These are phyloP conservation scores for Geococcyx californianus DNA, from an alignment of 2,113 vertebrate genomes.

Conservation along the genomic window DNA sequence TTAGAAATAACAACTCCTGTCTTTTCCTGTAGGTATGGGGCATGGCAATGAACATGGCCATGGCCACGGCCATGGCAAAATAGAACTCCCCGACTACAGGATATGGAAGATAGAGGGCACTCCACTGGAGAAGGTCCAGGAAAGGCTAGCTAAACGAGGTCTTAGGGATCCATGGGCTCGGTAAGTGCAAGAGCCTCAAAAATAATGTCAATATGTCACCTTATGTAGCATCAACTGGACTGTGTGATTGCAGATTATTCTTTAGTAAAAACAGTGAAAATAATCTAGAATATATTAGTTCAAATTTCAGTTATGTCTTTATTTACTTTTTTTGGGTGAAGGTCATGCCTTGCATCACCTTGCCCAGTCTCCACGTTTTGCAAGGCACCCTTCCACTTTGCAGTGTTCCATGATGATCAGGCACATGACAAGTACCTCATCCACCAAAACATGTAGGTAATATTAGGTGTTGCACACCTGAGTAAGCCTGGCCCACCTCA, in stretches of 20 bases:
- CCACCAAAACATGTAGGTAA: neutral
- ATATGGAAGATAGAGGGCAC: constrained; percentile 92
- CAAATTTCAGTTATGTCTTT: neutral
- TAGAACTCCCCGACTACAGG: constrained; percentile 85
- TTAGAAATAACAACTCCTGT: neutral
- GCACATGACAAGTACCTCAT: neutral
- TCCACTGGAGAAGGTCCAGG: constrained; percentile 84
- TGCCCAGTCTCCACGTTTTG: neutral
- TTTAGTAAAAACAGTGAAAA: neutral
- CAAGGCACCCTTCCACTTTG: neutral
- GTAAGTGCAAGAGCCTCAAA: constrained; percentile 66
- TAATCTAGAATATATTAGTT: neutral
- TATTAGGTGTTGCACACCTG: neutral
- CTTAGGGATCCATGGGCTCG: constrained; percentile 92
- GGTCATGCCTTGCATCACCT: neutral
- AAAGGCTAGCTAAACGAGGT: constrained; percentile 81
- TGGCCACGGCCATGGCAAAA: constrained; percentile 81
- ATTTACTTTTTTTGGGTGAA: fast-evolving
- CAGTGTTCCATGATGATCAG: neutral
- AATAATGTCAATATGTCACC: too few species aligned
- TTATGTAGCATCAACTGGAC: neutral
- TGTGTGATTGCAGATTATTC: neutral
- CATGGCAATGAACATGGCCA: constrained; percentile 79
- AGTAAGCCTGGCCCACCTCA: neutral
- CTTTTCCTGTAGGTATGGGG: constrained; percentile 71